A percentile compares a stretch with the other conserved stretches of the same genome.
Conservation (phyloP, 2,113 vertebrate genomes). For the Hypocryptadius cinnamomeus region DNA sequence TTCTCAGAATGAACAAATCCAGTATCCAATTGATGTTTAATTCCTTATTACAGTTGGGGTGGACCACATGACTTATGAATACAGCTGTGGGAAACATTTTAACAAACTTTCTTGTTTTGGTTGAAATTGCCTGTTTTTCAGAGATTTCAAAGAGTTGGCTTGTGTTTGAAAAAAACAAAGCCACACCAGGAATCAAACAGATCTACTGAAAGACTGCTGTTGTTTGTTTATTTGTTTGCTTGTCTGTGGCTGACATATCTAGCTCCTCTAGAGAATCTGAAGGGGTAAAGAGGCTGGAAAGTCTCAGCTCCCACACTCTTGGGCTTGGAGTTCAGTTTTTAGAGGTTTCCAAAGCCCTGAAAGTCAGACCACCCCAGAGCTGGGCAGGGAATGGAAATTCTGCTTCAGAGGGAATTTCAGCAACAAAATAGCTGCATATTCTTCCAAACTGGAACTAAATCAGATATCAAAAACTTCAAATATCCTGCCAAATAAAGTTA, state of each 20-base stretch:
- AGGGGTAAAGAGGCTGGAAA: neutral
- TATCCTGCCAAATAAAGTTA: constrained; percentile 21
- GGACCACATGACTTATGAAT: neutral
- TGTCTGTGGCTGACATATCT: neutral
- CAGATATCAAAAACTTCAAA: neutral
- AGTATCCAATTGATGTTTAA: neutral
- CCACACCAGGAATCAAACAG: neutral
- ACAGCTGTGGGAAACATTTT: constrained; percentile 27
- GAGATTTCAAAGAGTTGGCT: constrained; percentile 13
- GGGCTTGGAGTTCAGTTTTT: neutral
- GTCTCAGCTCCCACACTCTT: neutral
- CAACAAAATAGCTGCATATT: constrained; percentile 17
- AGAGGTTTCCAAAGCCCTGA: neutral
- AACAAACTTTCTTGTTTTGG: constrained; percentile 4
- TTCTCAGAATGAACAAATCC: constrained; percentile 7
- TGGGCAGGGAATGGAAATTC: constrained; percentile 43
- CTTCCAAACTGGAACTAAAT: constrained; percentile 30
- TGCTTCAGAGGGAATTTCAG: constrained; percentile 33
- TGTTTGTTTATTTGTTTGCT: constrained; percentile 17
- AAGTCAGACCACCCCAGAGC: constrained; percentile 51
- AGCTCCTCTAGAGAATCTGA: neutral
- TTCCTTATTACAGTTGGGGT: neutral
- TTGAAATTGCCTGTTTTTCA: constrained; percentile 13
- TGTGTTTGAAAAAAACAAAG: neutral
- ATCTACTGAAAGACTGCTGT: neutral